Conservation (phyloP, 2,797 vertebrate species). For the Crypturellus tataupa region DNA sequence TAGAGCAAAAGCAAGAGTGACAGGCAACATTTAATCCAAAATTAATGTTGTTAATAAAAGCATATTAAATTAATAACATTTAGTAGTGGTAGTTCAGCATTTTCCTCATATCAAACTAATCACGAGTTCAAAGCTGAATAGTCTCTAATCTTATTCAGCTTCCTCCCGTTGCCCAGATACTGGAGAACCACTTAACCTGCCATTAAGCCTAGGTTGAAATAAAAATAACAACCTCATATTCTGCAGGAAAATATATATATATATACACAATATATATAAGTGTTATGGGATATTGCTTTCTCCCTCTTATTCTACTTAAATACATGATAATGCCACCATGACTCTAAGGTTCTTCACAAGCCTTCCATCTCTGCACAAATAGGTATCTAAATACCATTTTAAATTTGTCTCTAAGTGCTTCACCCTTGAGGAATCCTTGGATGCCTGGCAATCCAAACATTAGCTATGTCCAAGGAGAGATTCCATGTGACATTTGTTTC, state of each 20-base stretch:
- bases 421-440: not conserved
- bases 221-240: not conserved
- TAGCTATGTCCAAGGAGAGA: not conserved
- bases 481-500: not conserved
- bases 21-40: not conserved
- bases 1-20: not conserved
- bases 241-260: fast-evolving
- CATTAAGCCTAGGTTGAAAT: not conserved
- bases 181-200: not conserved
- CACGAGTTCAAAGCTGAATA: not conserved
- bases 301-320: not conserved
- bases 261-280: not conserved
- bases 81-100: not conserved
- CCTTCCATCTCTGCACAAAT: not conserved
- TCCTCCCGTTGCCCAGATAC: not conserved
- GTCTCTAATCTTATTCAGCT: not conserved
- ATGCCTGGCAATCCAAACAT: not conserved
- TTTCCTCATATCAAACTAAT: not conserved
- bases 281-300: not conserved
- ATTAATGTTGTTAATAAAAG: not conserved
- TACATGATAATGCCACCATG: not conserved
- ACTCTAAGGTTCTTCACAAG: not conserved
- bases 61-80: not conserved
- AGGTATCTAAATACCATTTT: not conserved
- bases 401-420: not conserved